Evolutionary conservation across 30 jellyfish, hydroid and myxozoan species (phyloP), one percentile per base, ranked within the genome.

Genomic region (Cassiopea xamachana): DNA sequence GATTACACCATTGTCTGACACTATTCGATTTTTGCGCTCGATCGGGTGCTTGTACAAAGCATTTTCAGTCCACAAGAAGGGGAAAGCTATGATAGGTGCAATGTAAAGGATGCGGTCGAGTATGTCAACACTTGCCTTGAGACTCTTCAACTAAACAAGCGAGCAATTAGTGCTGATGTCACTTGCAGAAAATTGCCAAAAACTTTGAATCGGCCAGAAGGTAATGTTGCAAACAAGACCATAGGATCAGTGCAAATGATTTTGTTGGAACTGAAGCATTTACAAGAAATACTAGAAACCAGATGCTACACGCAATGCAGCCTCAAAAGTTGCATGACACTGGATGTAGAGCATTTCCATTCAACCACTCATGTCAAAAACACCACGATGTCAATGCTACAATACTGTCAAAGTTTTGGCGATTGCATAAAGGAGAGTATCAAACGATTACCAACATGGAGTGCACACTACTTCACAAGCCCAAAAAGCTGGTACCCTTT

Each of bases 181-280:
- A 18, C 89, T 55, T 59, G 89, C 64, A 81, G 61, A 62, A 81
- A 81, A 60, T 10, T 81, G 89, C 89, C 89, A 81, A 62, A 81
- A 62, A 55, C 89, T 81, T 81, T 62, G 59, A 81, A 60, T 61
- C 80, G 89, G 59, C 89, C 80, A 55, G 80, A 83, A 55, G 86
- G 92, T 64, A 71, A 69, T 81, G 61, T 61, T 81, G 59, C 89
- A 81, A 62, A 60, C 62, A 81, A 81, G 61, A 81, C 89, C 14
- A 75, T 83, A 6, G 69, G n/a, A 73, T 83, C 92, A 60, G 73
- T 83, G 46, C 13, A 59, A 6, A 6, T 59, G 69, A 59, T 6
- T 59, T 14, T 6, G 69, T 59, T 14, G 8, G 14, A 14, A 14
- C 69, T 59, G 14, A 14, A 59, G 14, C 39, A 27, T 27, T 27